These are phyloP conservation scores for Piprites chloris DNA, from an alignment of 2,113 vertebrate genomes.

Conservation along the genomic window DNA sequence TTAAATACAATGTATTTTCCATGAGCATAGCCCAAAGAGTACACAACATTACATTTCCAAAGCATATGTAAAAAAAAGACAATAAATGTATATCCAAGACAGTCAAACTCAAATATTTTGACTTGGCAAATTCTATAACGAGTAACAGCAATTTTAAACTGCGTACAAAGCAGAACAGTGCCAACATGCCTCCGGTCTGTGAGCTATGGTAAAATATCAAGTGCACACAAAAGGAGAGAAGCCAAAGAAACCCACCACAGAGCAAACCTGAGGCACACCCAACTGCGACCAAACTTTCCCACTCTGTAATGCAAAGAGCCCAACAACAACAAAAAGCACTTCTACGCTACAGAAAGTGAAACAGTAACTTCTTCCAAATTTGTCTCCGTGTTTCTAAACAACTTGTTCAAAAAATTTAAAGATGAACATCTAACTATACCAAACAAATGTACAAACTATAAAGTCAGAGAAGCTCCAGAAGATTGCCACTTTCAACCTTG, in stretches of 20 bases:
- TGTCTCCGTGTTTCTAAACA: not conserved
- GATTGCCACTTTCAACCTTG: slow-evolving; percentile 56
- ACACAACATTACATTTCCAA: slow-evolving; percentile 62
- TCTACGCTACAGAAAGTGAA: not conserved
- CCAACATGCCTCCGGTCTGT: slow-evolving; percentile 53
- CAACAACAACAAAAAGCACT: not conserved
- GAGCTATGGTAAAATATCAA: slow-evolving; percentile 61
- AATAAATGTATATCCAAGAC: slow-evolving; percentile 56
- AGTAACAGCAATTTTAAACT: slow-evolving; percentile 57
- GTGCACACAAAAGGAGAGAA: slow-evolving; percentile 16
- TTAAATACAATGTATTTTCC: slow-evolving; percentile 58
- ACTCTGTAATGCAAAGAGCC: not conserved
- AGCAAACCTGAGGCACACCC: not conserved
- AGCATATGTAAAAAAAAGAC: slow-evolving; percentile 62
- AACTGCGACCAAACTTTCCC: not conserved
- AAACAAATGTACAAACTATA: not conserved
- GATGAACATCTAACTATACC: not conserved
- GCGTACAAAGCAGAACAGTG: slow-evolving; percentile 55
- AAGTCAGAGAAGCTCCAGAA: slow-evolving; percentile 25
- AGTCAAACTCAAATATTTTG: slow-evolving; percentile 61
- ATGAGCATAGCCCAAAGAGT: slow-evolving; percentile 52
- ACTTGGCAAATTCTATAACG: slow-evolving; percentile 54
- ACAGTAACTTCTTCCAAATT: not conserved
- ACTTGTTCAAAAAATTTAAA: not conserved
- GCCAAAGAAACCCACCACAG: not conserved